Conservation (phyloP, 2,797 vertebrate genomes). For the Tokudaia muenninki region DNA sequence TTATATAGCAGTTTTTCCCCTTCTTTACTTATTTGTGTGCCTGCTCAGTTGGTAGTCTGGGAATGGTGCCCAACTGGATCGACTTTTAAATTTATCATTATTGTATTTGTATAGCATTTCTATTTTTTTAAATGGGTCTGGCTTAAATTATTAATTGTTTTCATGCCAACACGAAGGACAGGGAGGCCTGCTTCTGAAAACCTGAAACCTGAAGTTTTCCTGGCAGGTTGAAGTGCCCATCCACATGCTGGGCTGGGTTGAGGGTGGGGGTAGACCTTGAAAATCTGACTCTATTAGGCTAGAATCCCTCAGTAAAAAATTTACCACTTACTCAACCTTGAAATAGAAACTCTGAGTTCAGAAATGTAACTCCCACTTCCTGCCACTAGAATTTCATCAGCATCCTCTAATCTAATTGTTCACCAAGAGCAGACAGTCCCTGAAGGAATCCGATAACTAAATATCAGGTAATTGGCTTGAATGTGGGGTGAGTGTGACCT, state of each 20-base stretch:
- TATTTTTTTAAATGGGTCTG: slow-evolving; percentile 72
- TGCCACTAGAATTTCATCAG: slow-evolving; percentile 78
- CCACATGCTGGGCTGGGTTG: background rate
- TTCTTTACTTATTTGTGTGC: slow-evolving; percentile 74
- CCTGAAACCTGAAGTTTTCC: slow-evolving; percentile 23
- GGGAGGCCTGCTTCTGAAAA: slow-evolving; percentile 47
- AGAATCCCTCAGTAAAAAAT: slow-evolving; percentile 69
- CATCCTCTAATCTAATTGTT: slow-evolving; percentile 78
- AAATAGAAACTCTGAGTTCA: slow-evolving; percentile 81
- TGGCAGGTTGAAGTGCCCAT: slow-evolving; percentile 39
- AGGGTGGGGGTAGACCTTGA: background rate
- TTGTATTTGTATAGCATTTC: slow-evolving; percentile 76
- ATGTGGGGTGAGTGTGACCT: slow-evolving; percentile 55
- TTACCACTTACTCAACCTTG: slow-evolving; percentile 77
- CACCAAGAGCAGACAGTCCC: slow-evolving; percentile 72
- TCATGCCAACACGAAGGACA: slow-evolving; percentile 69
- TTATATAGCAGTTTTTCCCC: slow-evolving; percentile 59
- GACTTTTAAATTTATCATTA: slow-evolving; percentile 83
- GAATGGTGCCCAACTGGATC: slow-evolving; percentile 76
- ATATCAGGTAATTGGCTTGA: slow-evolving; percentile 72
- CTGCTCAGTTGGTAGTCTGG: slow-evolving; percentile 77
- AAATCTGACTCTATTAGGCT: slow-evolving; percentile 53
- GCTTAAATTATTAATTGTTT: slow-evolving; percentile 83
- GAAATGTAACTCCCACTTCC: slow-evolving; percentile 75
- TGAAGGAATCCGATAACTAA: slow-evolving; percentile 77